A percentile compares a stretch with the other conserved stretches of the same genome.
phyloP scores from a whole-genome alignment of 2,888 invertebrate species.

The Caenorhabditis becei region DNA sequence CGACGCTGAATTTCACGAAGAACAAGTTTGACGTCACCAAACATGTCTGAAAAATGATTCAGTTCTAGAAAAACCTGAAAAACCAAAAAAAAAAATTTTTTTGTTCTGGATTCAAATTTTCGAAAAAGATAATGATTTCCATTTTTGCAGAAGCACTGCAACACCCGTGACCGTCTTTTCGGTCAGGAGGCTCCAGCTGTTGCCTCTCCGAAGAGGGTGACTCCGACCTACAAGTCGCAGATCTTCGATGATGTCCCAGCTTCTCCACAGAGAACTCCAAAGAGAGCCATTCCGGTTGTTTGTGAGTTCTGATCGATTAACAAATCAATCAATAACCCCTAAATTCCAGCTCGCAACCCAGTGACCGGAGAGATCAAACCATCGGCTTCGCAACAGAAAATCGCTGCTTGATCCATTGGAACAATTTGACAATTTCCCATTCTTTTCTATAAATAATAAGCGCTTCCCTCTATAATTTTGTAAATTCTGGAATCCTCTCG shows the following conservation, averaged over 20 bases:
- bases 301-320: conserved; percentile 63
- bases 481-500: not conserved
- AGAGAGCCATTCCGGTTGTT: conserved; percentile 76
- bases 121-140: no score
- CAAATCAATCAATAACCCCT: not conserved
- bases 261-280: conserved; percentile 78
- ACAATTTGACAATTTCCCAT: not conserved
- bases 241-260: conserved; percentile 76
- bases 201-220: conserved; percentile 72
- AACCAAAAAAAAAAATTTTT: no score
- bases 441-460: conserved; percentile 3
- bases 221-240: conserved; percentile 77
- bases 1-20: not conserved
- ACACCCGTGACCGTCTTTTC: conserved; percentile 79
- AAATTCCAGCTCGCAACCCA: conserved; percentile 78
- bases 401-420: conserved; percentile 68
- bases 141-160: conserved; percentile 71
- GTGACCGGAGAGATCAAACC: conserved; percentile 80
- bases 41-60: no score
- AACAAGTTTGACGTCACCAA: no score
- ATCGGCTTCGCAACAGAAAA: conserved; percentile 69
- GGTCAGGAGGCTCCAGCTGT: conserved; percentile 70
- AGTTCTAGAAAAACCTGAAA: not conserved
- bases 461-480: conserved; percentile 8
- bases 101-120: no score